Conservation (phyloP, 2,888 invertebrate species). For the Drosophila bunnanda region DNA sequence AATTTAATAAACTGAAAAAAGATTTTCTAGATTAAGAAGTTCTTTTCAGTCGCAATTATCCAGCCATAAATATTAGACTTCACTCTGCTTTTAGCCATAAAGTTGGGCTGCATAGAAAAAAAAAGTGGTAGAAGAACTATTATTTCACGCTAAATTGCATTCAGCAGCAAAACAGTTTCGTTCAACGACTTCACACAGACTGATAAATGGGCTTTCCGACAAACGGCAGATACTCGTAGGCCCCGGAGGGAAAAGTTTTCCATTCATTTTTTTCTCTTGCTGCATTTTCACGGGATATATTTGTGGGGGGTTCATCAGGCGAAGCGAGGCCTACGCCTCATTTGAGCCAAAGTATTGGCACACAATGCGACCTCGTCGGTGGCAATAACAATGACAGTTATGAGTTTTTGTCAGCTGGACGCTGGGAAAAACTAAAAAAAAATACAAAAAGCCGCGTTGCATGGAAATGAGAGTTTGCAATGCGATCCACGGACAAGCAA, state of each 20-base stretch:
- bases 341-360: constrained; percentile 59
- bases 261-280: constrained; percentile 2
- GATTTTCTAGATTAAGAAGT: not conserved
- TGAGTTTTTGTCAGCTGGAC: constrained; percentile 54
- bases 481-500: constrained; percentile 22
- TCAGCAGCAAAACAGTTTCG: constrained; percentile 57
- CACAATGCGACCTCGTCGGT: constrained; percentile 57
- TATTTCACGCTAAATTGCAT: constrained; percentile 64
- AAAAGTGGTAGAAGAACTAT: constrained; percentile 50
- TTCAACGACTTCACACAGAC: constrained; percentile 62
- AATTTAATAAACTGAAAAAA: not conserved
- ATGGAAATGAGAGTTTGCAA: constrained; percentile 41
- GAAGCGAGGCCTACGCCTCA: constrained; percentile 53
- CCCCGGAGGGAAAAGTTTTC: constrained; percentile 14
- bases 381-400: constrained; percentile 67
- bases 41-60: constrained; percentile 19
- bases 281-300: constrained; percentile 44
- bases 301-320: constrained; percentile 50
- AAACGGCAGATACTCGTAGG: constrained; percentile 16
- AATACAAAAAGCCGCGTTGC: constrained; percentile 11
- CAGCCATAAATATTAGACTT: constrained; percentile 25
- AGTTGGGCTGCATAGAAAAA: constrained; percentile 11
- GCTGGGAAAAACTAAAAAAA: constrained; percentile 3
- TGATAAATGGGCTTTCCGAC: constrained; percentile 55
- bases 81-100: constrained; percentile 9